phyloP scores from a whole-genome alignment of 53 echinoderm and acorn worm genomes.

The Echinarachnius parma region DNA sequence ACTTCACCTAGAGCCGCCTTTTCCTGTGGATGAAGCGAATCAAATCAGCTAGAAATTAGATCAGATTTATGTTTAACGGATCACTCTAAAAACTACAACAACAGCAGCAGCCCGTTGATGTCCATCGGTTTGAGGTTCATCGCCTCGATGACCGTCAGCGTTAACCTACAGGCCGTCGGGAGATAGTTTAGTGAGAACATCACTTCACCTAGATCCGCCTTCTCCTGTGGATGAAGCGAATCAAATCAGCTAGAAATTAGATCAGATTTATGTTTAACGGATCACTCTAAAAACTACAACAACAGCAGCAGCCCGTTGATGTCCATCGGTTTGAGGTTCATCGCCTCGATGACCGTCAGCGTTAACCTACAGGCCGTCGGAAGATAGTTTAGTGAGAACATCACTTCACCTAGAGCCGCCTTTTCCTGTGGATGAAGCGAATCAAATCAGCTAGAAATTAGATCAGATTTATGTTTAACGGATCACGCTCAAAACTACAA shows the following conservation, averaged over 20 bases:
- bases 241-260: no score
- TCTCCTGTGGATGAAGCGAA: constrained; percentile 59
- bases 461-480: no score
- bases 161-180: constrained; percentile 81
- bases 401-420: constrained; percentile 85
- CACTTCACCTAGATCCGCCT: constrained; percentile 88
- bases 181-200: constrained; percentile 90
- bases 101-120: no score
- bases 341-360: constrained; percentile 84
- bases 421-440: constrained; percentile 62
- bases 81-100: no score
- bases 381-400: constrained; percentile 88
- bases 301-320: no score
- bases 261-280: no score
- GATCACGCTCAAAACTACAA: no score
- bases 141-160: constrained; percentile 88
- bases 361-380: constrained; percentile 85
- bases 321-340: constrained; percentile 93
- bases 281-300: no score
- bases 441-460: no score
- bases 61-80: no score
- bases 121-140: constrained; percentile 82
- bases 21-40: constrained; percentile 53
- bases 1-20: constrained; percentile 91
- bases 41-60: no score